These are phyloP conservation scores for Helicoverpa armigera DNA, from an alignment of 1,140 invertebrate genomes.

Conservation along the genomic window DNA sequence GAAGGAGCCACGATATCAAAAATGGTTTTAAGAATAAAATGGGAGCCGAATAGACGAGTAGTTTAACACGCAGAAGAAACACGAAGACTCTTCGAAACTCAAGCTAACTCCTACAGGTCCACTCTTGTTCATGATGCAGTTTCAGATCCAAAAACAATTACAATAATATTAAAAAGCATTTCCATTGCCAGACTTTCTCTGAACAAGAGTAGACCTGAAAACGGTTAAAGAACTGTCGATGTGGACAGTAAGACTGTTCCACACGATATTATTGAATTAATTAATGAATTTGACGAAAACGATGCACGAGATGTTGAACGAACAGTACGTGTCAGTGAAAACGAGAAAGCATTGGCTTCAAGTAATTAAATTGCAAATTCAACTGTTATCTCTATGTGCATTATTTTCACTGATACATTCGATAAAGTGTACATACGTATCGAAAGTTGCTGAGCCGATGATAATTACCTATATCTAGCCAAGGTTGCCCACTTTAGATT, in stretches of 20 bases:
- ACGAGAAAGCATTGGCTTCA: conserved; percentile 48
- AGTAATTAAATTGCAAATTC: conserved; percentile 49
- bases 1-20: not conserved
- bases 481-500: conserved; percentile 22
- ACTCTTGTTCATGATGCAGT: not conserved
- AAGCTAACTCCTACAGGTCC: not conserved
- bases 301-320: conserved; percentile 43
- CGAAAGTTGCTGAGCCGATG: conserved; percentile 40
- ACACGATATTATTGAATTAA: conserved; percentile 31
- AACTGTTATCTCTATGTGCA: conserved; percentile 41
- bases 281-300: conserved; percentile 39
- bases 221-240: not conserved
- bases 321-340: conserved; percentile 49
- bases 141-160: not conserved
- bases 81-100: not conserved
- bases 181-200: not conserved
- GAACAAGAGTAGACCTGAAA: not conserved
- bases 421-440: conserved; percentile 37
- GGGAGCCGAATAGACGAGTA: conserved; percentile 6
- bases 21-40: not conserved
- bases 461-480: conserved; percentile 25
- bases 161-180: not conserved
- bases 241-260: not conserved
- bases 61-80: not conserved
- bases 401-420: conserved; percentile 45